These are phyloP conservation scores for Leptestheria dahalacensis DNA, from an alignment of 1,140 invertebrate genomes.

Conservation along the genomic window DNA sequence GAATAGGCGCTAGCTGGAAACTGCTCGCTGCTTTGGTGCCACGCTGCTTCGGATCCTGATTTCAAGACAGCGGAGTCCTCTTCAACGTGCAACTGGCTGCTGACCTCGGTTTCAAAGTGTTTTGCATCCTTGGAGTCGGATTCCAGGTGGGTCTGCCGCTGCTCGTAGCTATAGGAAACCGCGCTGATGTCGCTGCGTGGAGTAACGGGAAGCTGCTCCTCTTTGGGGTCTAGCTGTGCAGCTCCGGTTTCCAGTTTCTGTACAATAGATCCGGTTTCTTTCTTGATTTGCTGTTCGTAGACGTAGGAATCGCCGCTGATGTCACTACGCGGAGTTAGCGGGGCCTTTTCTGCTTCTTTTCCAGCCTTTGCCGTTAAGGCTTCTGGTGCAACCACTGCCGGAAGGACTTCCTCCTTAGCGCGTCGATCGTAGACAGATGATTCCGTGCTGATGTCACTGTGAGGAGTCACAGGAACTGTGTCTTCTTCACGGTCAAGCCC, in stretches of 20 bases:
- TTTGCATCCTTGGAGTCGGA: too few species aligned
- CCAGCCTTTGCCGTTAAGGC: neutral
- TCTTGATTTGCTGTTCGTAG: neutral
- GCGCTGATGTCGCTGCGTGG: constrained; percentile 5
- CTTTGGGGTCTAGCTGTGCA: neutral
- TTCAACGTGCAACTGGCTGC: too few species aligned
- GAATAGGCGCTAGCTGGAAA: too few species aligned
- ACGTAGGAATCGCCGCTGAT: neutral
- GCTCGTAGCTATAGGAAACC: too few species aligned
- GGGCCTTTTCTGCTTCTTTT: neutral
- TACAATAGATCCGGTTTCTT: neutral
- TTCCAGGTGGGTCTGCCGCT: too few species aligned
- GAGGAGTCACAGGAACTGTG: constrained; percentile 5
- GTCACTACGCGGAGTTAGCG: neutral
- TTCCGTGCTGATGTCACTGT: constrained; percentile 11
- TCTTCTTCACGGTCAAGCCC: too few species aligned
- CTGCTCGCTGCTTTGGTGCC: too few species aligned
- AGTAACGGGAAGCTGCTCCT: neutral
- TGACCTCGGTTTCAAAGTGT: too few species aligned
- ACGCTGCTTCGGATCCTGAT: too few species aligned
- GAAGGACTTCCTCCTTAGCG: constrained; percentile 11
- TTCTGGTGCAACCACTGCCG: neutral
- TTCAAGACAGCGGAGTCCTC: too few species aligned
- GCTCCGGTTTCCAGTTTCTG: neutral
- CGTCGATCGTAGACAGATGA: constrained; percentile 10